Base-by-base conservation (phyloP, 1,140 invertebrate species). In the Eufriesea mexicana region DNA sequence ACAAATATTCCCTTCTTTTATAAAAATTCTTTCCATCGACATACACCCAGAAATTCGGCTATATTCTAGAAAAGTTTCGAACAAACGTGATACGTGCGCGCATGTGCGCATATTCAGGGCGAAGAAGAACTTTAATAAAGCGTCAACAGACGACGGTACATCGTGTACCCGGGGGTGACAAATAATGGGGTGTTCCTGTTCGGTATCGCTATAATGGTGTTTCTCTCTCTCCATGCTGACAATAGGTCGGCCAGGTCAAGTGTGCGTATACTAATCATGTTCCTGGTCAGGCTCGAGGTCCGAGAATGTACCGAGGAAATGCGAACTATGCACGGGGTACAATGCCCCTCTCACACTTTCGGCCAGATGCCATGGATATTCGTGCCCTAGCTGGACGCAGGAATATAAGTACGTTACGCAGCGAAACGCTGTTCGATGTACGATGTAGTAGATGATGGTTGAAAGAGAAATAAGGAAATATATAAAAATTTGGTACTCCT, bases 191-290 rank as follows among this genome's bases (percentile, higher is more conserved):
- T 67, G 54, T 71, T 54, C 62, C 75, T 61, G 74, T 59, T 54
- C 71, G 55, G 85, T 87, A 84, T 87, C 85, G 86, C 51, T 87
- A 87, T 87, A 87, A 87, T 87, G 71, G 86, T 80, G 5, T 61
- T 84, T 86, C 57, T 74, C 51, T 54, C 35, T 73, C 74, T 23
- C 49, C 72, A 7, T 18, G 28, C 42, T n/a, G 68, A 83, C 83
- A 88, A 88, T 79, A 25, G 87, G 86, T 88, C 87, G 61, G 25
- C 83, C 75, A 88, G 87, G 87, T 88, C 87, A 88, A 88, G 87
- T 88, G 87, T 88, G 86, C 86, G 83, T 79, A 83, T 80, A 88
- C 87, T 88, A 88, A 88, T 88, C 87, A 88, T 88, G 87, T 85
- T 83, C 86, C 83, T 88, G 87, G 83, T 85, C 83, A 83, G 87